Base-by-base conservation (phyloP, 35 echinoderm and acorn worm genomes). In the Ophiothrix spiculata region DNA sequence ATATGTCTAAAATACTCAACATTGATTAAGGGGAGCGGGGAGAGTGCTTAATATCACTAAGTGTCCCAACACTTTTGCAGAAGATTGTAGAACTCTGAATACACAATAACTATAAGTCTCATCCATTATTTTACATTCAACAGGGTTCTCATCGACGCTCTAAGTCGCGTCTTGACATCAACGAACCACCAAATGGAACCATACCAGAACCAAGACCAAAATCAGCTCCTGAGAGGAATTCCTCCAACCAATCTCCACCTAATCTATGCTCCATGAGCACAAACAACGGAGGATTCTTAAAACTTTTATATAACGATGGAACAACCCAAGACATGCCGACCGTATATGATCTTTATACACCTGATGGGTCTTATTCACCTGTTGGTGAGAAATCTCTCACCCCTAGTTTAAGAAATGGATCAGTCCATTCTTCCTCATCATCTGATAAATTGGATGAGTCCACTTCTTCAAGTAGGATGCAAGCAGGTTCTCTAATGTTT, bases 301-400 rank as follows among this genome's bases (percentile, higher is more conserved):
- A 84, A 35, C 80, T 91, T 28, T 63, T 91, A 38, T 46, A 86
- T 42, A 95, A 88, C 32, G 56, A 79, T 21, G 86, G 86, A 46
- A 87, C 21, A 1, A 63, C 64, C 6, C 86, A 90, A 0, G 87
- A 89, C 73, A 80, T 92, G 79, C 84, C 79, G n/a, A 92, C 84
- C 1, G 82, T 97, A 0, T 92, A 92, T 73, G 94, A 97, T 46
- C 34, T 97, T 21, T 97, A 97, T 75, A 86, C 91, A 32, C 90
- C 90, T 2, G 82, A 92, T 25, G 76, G 89, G 23, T 83, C 79
- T 8, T 90, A 87, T 60, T 75, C 80, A 8, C 90, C 89, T 32
- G 79, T 38, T 17, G 78, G 56, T 3, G 35, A 73, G 35, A 60
- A 39, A 33, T 80, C 64, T 31, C 40, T 29, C 33, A 81, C 60